Base-by-base conservation (phyloP, 2,888 invertebrate genomes). In the Agrypnus murinus region DNA sequence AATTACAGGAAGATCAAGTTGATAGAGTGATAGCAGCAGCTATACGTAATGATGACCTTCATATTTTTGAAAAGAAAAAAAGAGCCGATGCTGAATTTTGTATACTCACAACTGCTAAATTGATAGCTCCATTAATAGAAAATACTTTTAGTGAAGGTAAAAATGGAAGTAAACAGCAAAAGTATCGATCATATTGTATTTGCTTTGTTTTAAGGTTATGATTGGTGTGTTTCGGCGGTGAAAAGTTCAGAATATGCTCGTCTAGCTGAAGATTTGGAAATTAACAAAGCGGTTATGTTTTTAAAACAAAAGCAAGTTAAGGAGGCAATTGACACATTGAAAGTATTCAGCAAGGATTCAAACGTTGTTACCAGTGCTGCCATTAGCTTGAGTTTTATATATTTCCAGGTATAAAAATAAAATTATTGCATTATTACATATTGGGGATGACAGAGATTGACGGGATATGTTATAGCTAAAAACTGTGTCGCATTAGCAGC, bases 171-270 rank as follows among this genome's bases (percentile, higher is more conserved):
- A n/a, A n/a, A n/a, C n/a, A n/a, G n/a, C n/a, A n/a, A n/a, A n/a
- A n/a, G n/a, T n/a, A n/a, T n/a, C n/a, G n/a, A n/a, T n/a, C n/a
- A n/a, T n/a, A n/a, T n/a, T n/a, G n/a, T n/a, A n/a, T n/a, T n/a
- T n/a, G n/a, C n/a, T n/a, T n/a, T n/a, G n/a, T 76, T 78, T 77
- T 36, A 58, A 86, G 88, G 88, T 25, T 90, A 90, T 77, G 88
- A 86, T 76, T 97, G 97, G 98, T 99, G 99, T 85, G 95, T 98
- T 62, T 96, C 97, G 78, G 92, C 95, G 17, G 94, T 99, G 59
- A 96, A 97, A 82, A 92, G 93, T 53, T 97, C 98, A n/a, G 92
- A 91, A 82, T 95, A 93, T 79, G 90, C 92, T 38, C 90, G 90
- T 83, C 88, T 96, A 74, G 96, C 95, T 46, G 93, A 92, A 78